Evolutionary conservation across 2,113 vertebrate genomes (phyloP).

Genomic region (Leptobrachium leishanense): DNA sequence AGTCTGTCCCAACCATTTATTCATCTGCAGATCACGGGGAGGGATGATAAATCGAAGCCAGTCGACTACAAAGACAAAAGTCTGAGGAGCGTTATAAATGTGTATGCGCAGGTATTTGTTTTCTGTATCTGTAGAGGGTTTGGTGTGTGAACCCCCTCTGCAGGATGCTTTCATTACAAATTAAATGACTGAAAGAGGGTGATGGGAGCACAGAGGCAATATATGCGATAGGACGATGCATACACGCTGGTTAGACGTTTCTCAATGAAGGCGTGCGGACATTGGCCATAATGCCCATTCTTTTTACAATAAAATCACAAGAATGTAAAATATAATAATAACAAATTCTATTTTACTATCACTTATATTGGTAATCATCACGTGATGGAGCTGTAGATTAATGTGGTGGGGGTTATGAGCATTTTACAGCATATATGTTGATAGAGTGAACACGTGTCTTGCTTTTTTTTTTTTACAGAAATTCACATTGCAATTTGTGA

Average conservation of each 20-base stretch:
- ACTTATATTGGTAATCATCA: too few species aligned
- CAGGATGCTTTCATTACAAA: constrained; percentile 9
- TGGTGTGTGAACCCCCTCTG: neutral
- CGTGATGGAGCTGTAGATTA: too few species aligned
- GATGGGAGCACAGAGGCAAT: neutral
- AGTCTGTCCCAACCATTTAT: constrained; percentile 12
- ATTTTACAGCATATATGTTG: too few species aligned
- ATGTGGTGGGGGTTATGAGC: too few species aligned
- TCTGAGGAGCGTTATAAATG: rapidly evolving
- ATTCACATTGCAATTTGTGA: too few species aligned
- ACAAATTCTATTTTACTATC: too few species aligned
- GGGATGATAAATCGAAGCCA: constrained; percentile 23
- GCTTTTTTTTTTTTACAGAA: too few species aligned
- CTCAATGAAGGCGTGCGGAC: constrained; percentile 3
- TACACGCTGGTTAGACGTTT: neutral
- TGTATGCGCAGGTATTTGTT: constrained; percentile 13
- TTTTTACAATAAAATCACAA: too few species aligned
- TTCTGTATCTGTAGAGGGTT: constrained; percentile 1
- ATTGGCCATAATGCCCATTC: neutral
- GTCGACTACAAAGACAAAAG: neutral
- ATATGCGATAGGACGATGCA: neutral
- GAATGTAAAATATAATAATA: too few species aligned
- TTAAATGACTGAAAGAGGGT: constrained; percentile 3
- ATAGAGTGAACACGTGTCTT: too few species aligned
- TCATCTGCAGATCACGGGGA: constrained; percentile 39